phyloP scores from a whole-genome alignment of 2,888 invertebrate species.

The Eurois occulta region DNA sequence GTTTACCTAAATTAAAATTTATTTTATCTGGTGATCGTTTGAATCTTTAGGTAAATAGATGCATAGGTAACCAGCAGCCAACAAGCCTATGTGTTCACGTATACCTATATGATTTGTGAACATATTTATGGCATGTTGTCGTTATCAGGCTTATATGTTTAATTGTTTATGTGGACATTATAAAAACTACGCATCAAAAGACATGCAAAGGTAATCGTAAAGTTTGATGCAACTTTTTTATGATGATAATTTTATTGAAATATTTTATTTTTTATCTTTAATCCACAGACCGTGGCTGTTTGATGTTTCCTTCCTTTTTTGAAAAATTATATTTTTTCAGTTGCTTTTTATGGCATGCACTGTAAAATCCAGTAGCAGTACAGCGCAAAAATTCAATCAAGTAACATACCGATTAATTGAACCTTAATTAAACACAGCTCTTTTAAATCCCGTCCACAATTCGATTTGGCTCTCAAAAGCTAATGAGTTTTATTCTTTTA shows the following conservation, averaged over 20 bases:
- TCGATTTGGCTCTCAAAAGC: slow-evolving; percentile 54
- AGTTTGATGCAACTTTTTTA: slow-evolving; percentile 3
- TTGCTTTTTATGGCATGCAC: background rate
- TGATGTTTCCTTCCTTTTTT: background rate
- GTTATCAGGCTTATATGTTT: background rate
- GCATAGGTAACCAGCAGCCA: background rate
- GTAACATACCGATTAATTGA: slow-evolving; percentile 6
- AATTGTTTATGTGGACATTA: background rate
- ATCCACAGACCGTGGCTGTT: too few species aligned
- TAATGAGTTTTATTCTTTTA: slow-evolving; percentile 65
- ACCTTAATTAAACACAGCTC: slow-evolving; percentile 28
- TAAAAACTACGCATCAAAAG: background rate
- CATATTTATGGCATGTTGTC: background rate
- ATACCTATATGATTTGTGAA: background rate
- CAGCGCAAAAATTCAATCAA: background rate
- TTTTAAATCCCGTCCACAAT: slow-evolving; percentile 24
- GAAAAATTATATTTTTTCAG: too few species aligned
- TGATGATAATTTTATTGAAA: background rate
- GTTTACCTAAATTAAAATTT: background rate
- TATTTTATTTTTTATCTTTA: slow-evolving; percentile 9
- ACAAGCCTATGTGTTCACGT: background rate
- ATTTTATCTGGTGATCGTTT: background rate
- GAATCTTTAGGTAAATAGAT: background rate
- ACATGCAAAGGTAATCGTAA: slow-evolving; percentile 7
- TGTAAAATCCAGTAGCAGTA: background rate